These are phyloP conservation scores for Gnathonemus echidnorhynchus DNA, from an alignment of 2,113 vertebrate species.

Conservation along the genomic window DNA sequence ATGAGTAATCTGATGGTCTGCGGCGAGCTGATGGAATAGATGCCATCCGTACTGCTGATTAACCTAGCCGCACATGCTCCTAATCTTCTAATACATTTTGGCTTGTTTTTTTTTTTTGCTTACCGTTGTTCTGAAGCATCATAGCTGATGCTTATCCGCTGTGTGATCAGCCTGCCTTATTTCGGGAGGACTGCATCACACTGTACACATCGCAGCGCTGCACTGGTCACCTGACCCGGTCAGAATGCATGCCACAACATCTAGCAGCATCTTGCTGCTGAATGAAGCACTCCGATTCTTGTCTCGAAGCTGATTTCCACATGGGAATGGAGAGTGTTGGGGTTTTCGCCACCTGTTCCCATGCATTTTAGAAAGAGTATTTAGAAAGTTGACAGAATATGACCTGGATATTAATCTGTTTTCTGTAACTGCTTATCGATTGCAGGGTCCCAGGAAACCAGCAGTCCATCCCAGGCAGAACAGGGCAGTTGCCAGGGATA, in stretches of 20 bases:
- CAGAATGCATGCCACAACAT: neutral
- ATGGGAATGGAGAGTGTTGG: neutral
- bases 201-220: neutral
- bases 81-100: neutral
- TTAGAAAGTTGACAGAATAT: neutral
- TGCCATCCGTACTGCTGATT: neutral
- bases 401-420: neutral
- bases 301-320: neutral
- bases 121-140: neutral
- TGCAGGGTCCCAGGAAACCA: neutral
- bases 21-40: neutral
- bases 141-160: neutral
- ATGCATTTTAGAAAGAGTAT: neutral
- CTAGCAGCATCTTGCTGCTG: neutral
- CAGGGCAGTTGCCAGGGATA: neutral
- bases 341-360: neutral
- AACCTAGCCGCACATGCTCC: neutral
- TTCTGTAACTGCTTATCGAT: neutral
- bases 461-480: neutral
- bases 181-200: neutral
- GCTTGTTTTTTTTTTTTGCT: neutral
- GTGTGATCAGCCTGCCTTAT: neutral
- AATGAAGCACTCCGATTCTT: neutral
- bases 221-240: neutral
- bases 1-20: neutral